phyloP scores from a whole-genome alignment of 2,888 invertebrate species.

The Chesias legatella region DNA sequence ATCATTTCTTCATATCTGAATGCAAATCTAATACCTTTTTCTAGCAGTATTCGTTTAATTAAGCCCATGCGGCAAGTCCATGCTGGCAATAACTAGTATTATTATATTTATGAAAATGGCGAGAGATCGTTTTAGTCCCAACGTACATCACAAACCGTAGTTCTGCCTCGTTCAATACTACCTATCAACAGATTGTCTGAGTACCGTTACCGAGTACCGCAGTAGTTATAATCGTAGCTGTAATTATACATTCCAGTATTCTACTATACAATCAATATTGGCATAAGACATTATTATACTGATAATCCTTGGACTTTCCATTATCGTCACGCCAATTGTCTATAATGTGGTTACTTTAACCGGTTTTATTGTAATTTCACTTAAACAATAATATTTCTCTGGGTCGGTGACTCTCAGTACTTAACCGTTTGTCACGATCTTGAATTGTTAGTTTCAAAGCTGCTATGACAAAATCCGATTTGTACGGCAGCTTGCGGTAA shows the following conservation, averaged over 20 bases:
- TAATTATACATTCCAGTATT: not conserved
- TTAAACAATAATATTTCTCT: conserved; percentile 22
- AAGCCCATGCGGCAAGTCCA: too few species aligned
- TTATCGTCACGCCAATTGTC: conserved; percentile 32
- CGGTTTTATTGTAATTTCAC: conserved; percentile 31
- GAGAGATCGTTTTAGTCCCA: too few species aligned
- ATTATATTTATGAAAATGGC: too few species aligned
- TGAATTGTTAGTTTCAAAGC: not conserved
- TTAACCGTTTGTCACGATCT: conserved; percentile 18
- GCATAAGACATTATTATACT: conserved; percentile 25
- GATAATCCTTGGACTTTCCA: conserved; percentile 42
- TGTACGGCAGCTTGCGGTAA: conserved; percentile 6
- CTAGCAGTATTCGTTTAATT: too few species aligned
- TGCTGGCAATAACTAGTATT: too few species aligned
- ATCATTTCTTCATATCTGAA: too few species aligned
- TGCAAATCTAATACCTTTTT: too few species aligned
- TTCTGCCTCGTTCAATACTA: too few species aligned
- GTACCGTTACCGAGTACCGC: conserved; percentile 8
- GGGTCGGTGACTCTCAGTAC: conserved; percentile 1
- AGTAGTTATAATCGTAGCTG: conserved; percentile 3
- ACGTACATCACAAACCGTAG: too few species aligned
- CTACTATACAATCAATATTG: not conserved
- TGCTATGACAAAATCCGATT: conserved; percentile 8
- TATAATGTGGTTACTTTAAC: conserved; percentile 26
- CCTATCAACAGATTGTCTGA: conserved; percentile 2